These are phyloP conservation scores for Myotis vivesi DNA, from an alignment of 2,797 vertebrate species.

Conservation along the genomic window DNA sequence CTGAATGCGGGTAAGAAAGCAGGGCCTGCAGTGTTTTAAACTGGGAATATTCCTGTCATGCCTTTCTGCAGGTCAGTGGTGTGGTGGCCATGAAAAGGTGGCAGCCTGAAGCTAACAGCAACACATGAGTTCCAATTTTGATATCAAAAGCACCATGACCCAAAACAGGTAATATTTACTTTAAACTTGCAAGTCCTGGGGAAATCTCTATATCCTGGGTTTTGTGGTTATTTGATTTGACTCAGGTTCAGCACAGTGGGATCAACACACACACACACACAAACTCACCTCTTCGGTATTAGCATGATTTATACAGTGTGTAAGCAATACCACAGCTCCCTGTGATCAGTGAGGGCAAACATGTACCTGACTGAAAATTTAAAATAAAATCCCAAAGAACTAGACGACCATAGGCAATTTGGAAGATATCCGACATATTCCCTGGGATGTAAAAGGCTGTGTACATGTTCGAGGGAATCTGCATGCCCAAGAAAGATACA, in stretches of 20 bases:
- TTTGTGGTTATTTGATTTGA: not conserved
- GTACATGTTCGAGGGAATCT: not conserved
- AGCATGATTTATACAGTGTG: not conserved
- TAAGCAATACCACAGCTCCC: not conserved
- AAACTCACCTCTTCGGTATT: not conserved
- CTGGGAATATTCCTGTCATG: not conserved
- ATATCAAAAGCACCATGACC: not conserved
- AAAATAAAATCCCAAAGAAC: not conserved
- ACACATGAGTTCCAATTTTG: not conserved
- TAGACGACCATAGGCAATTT: not conserved
- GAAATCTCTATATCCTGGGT: not conserved
- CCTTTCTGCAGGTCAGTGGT: not conserved
- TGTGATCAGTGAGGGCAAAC: not conserved
- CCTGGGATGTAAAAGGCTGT: not conserved
- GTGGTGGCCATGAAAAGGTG: too few relatives aligned
- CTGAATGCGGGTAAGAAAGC: not conserved
- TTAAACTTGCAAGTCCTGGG: not conserved
- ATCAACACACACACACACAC: not conserved
- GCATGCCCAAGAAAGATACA: not conserved
- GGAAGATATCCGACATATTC: not conserved
- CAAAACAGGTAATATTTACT: not conserved
- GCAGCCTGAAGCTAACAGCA: not conserved
- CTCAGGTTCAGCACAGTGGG: not conserved
- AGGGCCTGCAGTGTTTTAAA: not conserved
- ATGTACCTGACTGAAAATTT: not conserved